These are phyloP conservation scores for Sapajus apella DNA, from an alignment of 2,113 vertebrate genomes.

Conservation along the genomic window DNA sequence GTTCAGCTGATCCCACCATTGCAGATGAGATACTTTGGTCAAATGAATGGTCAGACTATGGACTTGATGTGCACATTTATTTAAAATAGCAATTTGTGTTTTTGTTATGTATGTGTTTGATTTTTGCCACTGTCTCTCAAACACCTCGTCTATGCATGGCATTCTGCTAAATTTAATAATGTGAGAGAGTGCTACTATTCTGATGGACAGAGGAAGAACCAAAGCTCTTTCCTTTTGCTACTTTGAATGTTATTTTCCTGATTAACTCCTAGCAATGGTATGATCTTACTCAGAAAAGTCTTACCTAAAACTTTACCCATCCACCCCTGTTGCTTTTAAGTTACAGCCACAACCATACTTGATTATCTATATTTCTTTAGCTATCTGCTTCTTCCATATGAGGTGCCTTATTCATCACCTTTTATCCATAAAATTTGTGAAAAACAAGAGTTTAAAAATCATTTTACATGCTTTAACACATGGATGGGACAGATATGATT, in stretches of 20 bases:
- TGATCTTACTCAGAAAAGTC: background rate
- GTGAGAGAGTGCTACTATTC: background rate
- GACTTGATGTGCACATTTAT: background rate
- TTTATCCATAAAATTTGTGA: background rate
- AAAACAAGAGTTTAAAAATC: background rate
- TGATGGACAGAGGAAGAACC: background rate
- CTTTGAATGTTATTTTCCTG: background rate
- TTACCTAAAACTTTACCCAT: background rate
- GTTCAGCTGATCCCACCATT: background rate
- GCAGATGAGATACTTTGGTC: background rate
- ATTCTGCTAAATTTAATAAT: background rate
- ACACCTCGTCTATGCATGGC: background rate
- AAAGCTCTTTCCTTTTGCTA: background rate
- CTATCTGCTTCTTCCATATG: background rate
- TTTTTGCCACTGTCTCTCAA: background rate
- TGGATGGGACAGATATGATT: background rate
- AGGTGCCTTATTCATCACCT: background rate
- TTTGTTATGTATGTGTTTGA: background rate
- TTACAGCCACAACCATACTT: background rate
- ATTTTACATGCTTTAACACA: background rate
- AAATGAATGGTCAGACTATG: background rate
- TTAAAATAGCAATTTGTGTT: background rate
- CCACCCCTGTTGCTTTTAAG: background rate
- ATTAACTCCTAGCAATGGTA: background rate
- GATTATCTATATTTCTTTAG: background rate